Conservation (phyloP, 2,113 vertebrate species). For the Bubo blakistoni region DNA sequence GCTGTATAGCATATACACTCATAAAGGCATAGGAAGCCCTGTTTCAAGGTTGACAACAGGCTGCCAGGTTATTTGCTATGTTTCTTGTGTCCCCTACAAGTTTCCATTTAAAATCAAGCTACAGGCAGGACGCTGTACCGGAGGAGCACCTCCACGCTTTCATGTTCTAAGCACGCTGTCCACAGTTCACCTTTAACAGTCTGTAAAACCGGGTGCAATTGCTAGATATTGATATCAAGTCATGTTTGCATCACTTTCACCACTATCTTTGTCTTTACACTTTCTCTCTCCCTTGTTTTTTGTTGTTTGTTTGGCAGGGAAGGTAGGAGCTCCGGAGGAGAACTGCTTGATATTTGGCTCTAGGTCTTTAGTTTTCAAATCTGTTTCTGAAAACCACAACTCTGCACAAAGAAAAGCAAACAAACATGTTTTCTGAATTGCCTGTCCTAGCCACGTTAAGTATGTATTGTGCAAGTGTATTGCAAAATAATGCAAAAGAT, state of each 20-base stretch:
- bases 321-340: not conserved
- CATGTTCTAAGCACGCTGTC: not conserved
- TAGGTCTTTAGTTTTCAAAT: not conserved
- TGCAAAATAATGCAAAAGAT: constrained; percentile 12
- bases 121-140: not conserved
- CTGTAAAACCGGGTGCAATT: not conserved
- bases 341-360: not conserved
- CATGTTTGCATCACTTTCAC: not conserved
- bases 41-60: not conserved
- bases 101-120: not conserved
- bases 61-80: not conserved
- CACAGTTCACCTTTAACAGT: not conserved
- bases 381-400: not conserved
- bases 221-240: not conserved
- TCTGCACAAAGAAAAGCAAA: not conserved
- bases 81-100: not conserved
- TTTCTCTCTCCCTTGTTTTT: not conserved
- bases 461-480: not conserved
- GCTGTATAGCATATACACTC: not conserved
- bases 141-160: not conserved
- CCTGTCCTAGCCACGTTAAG: not conserved
- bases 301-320: not conserved
- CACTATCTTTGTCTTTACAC: not conserved
- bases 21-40: not conserved
- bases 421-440: not conserved